These are phyloP conservation scores for Amiota communis DNA, from an alignment of 2,888 invertebrate species.

Conservation along the genomic window DNA sequence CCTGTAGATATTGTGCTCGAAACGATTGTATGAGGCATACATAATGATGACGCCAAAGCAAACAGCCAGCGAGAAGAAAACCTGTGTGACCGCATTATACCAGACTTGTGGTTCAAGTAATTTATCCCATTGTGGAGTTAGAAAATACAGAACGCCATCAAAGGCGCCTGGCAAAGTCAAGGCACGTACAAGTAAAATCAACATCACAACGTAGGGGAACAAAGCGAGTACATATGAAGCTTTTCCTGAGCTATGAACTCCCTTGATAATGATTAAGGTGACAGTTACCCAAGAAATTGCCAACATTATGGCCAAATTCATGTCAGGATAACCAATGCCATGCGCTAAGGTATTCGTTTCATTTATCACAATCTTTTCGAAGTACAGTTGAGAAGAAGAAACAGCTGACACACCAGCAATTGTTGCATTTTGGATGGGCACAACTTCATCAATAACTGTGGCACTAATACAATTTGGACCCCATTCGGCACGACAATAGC, in stretches of 20 bases:
- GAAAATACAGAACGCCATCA: constrained; percentile 77
- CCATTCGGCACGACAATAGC: constrained; percentile 76
- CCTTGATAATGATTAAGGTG: constrained; percentile 74
- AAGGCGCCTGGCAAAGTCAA: constrained; percentile 76
- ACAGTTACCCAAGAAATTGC: constrained; percentile 75
- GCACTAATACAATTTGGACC: constrained; percentile 61
- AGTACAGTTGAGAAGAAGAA: constrained; percentile 70
- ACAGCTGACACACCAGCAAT: constrained; percentile 40
- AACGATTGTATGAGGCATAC: constrained; percentile 77
- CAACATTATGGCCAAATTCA: constrained; percentile 74
- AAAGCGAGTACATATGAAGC: constrained; percentile 80
- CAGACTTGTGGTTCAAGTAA: constrained; percentile 74
- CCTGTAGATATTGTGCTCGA: constrained; percentile 77
- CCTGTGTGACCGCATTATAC: constrained; percentile 78
- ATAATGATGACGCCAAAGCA: constrained; percentile 77
- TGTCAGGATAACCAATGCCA: constrained; percentile 75
- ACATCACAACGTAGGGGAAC: constrained; percentile 77
- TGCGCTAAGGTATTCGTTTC: constrained; percentile 74
- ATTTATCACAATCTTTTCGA: constrained; percentile 72
- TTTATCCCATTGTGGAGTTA: constrained; percentile 77
- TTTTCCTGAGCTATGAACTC: constrained; percentile 77
- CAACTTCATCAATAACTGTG: neutral
- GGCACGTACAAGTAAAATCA: constrained; percentile 76
- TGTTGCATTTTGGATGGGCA: constrained; percentile 8
- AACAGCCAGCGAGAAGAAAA: constrained; percentile 78